Evolutionary conservation across 35 echinoderm and acorn worm genomes (phyloP).

Genomic region (Apostichopus japonicus): DNA sequence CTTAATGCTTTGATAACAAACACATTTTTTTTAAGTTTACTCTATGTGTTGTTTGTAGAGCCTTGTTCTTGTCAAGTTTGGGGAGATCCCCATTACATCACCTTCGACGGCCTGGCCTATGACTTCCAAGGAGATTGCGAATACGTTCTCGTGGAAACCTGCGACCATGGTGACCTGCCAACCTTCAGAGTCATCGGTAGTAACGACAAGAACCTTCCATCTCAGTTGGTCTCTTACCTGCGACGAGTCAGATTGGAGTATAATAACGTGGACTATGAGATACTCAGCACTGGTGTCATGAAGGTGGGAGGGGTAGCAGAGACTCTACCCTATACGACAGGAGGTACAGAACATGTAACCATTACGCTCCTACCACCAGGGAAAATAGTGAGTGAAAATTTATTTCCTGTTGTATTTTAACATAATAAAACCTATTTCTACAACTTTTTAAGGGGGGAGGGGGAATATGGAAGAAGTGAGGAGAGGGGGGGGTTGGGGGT

Average conservation of each 20-base stretch:
- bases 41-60: background rate
- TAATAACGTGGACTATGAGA: background rate
- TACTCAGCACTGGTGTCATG: conserved; percentile 15
- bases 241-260: background rate
- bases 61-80: background rate
- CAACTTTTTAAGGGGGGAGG: background rate
- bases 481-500: too few relatives aligned
- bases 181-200: conserved; percentile 6
- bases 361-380: too few relatives aligned
- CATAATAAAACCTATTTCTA: too few relatives aligned
- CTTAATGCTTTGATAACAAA: too few relatives aligned
- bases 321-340: too few relatives aligned
- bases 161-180: conserved; percentile 10
- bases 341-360: too few relatives aligned
- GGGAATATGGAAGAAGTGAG: background rate
- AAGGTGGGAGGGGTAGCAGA: too few relatives aligned
- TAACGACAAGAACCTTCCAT: too few relatives aligned
- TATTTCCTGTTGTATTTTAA: too few relatives aligned
- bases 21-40: too few relatives aligned
- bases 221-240: background rate
- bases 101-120: background rate
- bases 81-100: too few relatives aligned
- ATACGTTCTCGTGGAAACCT: conserved; percentile 47
- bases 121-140: conserved; percentile 66
- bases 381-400: too few relatives aligned